Evolutionary conservation across 30 jellyfish, hydroid and myxozoan species (phyloP).

Genomic region (Aurelia sp.): DNA sequence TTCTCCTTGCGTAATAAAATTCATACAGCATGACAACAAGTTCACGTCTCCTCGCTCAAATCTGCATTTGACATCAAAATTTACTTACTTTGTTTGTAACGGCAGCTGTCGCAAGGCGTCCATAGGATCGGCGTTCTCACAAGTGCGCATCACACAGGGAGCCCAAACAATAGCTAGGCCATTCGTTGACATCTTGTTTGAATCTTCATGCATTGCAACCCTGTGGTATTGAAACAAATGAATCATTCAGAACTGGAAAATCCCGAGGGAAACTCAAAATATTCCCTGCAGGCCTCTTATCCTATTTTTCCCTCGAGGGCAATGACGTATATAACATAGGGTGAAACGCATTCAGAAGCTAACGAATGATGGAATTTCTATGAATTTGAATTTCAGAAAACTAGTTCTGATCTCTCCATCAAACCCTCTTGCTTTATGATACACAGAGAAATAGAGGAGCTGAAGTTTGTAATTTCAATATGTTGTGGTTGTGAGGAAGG

Average conservation of each 20-base stretch:
- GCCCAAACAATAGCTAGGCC: slow-evolving; percentile 95
- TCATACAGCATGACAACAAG: not conserved
- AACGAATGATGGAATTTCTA: too few relatives aligned
- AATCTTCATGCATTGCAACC: slow-evolving; percentile 80
- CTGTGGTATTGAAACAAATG: slow-evolving; percentile 31
- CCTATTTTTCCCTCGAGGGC: too few relatives aligned
- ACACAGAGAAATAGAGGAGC: not conserved
- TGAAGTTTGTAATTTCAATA: not conserved
- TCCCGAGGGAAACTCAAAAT: not conserved
- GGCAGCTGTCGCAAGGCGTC: slow-evolving; percentile 93
- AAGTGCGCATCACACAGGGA: slow-evolving; percentile 91
- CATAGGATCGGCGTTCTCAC: slow-evolving; percentile 76
- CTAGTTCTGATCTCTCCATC: not conserved
- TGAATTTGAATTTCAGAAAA: too few relatives aligned
- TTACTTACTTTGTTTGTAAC: slow-evolving; percentile 75
- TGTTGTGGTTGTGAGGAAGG: too few relatives aligned
- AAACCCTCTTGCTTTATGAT: not conserved
- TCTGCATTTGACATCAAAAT: not conserved
- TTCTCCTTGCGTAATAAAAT: not conserved
- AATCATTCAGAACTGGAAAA: not conserved
- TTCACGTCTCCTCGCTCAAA: not conserved
- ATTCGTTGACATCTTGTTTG: slow-evolving; percentile 94
- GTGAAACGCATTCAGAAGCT: too few relatives aligned
- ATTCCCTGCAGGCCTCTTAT: too few relatives aligned
- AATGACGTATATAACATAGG: too few relatives aligned